phyloP scores from a whole-genome alignment of 2,797 vertebrate species.

The Rhyacichthys aspro region DNA sequence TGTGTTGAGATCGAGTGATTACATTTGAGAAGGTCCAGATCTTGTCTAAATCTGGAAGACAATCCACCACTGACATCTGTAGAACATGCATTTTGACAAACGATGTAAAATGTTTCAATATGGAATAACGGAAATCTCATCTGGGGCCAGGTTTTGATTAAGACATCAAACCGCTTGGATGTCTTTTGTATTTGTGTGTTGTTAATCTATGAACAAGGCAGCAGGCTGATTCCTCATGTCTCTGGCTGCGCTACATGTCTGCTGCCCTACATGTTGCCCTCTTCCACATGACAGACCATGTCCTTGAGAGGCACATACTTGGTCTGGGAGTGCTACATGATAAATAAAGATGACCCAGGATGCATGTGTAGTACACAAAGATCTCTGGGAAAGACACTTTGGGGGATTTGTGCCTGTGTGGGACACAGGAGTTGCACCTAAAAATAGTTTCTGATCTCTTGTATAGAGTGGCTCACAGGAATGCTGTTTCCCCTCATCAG shows the following conservation, averaged over 20 bases:
- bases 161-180: slow-evolving; percentile 8
- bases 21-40: slow-evolving; percentile 27
- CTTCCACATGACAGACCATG: slow-evolving; percentile 25
- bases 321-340: slow-evolving; percentile 48
- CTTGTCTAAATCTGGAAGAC: slow-evolving; percentile 39
- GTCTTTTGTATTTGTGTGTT: background rate
- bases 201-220: slow-evolving; percentile 5
- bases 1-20: slow-evolving; percentile 17
- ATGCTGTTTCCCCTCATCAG: slow-evolving; percentile 47
- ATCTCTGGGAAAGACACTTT: slow-evolving; percentile 80
- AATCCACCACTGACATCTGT: slow-evolving; percentile 44
- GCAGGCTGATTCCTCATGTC: slow-evolving; percentile 14
- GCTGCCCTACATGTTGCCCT: slow-evolving; percentile 16
- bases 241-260: background rate
- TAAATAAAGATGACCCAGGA: slow-evolving; percentile 66
- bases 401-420: slow-evolving; percentile 70
- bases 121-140: slow-evolving; percentile 25
- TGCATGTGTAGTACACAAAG: slow-evolving; percentile 52
- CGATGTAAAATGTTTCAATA: slow-evolving; percentile 44
- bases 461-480: slow-evolving; percentile 59
- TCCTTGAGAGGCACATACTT: slow-evolving; percentile 58
- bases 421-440: slow-evolving; percentile 61
- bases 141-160: slow-evolving; percentile 9
- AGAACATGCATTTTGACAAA: slow-evolving; percentile 38
- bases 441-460: slow-evolving; percentile 72